Evolutionary conservation across 53 echinoderm and acorn worm species (phyloP), one percentile per base, ranked within the genome.

Genomic region (Holothuria scabra): DNA sequence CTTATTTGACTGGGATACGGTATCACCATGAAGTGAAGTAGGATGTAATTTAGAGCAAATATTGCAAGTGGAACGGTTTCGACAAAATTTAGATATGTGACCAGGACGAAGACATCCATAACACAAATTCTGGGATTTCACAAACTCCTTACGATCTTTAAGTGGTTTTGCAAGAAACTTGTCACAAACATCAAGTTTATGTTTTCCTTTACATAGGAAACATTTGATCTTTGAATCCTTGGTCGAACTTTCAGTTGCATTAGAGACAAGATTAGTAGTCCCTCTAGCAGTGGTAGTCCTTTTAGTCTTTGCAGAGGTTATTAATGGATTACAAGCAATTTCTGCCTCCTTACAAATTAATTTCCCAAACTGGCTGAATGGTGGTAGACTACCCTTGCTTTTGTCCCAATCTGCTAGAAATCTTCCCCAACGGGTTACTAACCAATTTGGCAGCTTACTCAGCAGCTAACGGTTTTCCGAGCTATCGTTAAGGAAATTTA

Each of bases 311-410:
- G 19, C 20, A 12, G 38, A 44, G 71, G 38, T 35, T 22, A 23
- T 71, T 21, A 71, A 34, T 19, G 44, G 71, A 44, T 71, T 71
- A 44, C 71, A 71, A 16, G 71, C 71, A 71, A 71, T 71, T 22
- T 71, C 38, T 0, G 71, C 71, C 38, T 71, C 71, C 46, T 44
- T 71, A 22, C 14, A 1, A 22, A 71, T 71, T 8, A 71, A 71
- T 19, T 5, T 20, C 13, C 38, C 4, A 31, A 71, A 71, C 38
- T 71, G 33, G 38, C 10, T 41, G 16, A 71, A 71, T 16, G 71
- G 71, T 8, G 71, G 34, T 20, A 71, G 37, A 12, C n/a, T n/a
- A n/a, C 71, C 71, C 14, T 66, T 66, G 4, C 25, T 26, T 18
- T 66, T 12, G 3, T n/a, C 37, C 14, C 44, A 12, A 1, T 72